Evolutionary conservation across 2,797 vertebrate species (phyloP).

Genomic region (Echeneis naucrates): DNA sequence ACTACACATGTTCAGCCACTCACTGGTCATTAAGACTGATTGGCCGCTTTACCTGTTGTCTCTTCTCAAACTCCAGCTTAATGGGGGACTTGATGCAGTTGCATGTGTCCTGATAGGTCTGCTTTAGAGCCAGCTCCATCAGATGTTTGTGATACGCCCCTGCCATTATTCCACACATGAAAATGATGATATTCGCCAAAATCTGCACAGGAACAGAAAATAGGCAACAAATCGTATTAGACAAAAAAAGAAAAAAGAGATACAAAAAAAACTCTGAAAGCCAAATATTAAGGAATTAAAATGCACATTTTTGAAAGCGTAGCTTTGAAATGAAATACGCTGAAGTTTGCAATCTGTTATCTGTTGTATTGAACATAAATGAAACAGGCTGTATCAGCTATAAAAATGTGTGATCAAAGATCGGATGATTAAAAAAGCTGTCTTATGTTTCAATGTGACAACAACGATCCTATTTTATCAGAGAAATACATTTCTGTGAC

Average conservation of each 20-base stretch:
- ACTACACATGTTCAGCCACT: neutral
- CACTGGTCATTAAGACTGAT: constrained; percentile 8
- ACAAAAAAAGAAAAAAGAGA: constrained; percentile 4
- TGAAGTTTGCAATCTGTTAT: neutral
- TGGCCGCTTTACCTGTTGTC: constrained; percentile 90
- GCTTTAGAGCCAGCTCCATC: constrained; percentile 96
- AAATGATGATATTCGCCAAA: constrained; percentile 96
- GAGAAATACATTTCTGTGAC: neutral
- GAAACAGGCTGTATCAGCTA: neutral
- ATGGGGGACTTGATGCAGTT: constrained; percentile 99
- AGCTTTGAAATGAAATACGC: neutral
- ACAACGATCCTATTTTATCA: neutral
- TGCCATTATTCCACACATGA: constrained; percentile 96
- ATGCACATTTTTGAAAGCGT: neutral
- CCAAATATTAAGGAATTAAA: neutral
- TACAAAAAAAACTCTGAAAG: neutral
- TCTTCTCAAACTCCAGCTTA: constrained; percentile 97
- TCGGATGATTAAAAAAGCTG: neutral
- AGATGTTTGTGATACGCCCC: constrained; percentile 98
- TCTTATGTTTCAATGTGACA: neutral
- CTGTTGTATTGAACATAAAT: neutral
- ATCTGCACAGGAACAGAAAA: constrained; percentile 83
- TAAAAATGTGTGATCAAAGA: neutral
- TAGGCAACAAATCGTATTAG: constrained; percentile 12
- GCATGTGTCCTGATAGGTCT: constrained; percentile 97